Evolutionary conservation across 2,888 invertebrate genomes (phyloP), one percentile per base, ranked within the genome.

Genomic region (Eilema griseolum): DNA sequence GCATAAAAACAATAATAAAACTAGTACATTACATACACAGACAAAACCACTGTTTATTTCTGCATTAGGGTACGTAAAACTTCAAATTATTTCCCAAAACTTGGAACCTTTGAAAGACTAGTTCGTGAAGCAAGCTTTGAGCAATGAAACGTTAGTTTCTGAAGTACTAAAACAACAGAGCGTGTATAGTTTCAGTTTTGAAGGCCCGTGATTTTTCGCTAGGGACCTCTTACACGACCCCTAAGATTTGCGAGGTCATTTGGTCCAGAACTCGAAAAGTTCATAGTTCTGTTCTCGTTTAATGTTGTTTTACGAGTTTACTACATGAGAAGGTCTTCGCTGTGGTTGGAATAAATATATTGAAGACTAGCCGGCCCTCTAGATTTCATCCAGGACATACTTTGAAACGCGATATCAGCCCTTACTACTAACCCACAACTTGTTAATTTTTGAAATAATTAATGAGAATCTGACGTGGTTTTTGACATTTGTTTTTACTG

Each of bases 111-210:
- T 61, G 37, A 31, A 56, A 65, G n/a, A 62, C 56, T 37, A 65
- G 57, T 72, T 66, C 67, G 70, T 20, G 64, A 69, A 71, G 66
- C 33, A 12, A 2, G 37, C 28, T 46, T 70, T 56, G 52, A 59
- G 63, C 70, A 78, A 74, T 71, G 67, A 73, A 70, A 61, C 61
- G 52, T 75, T 70, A 56, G 70, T 70, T 65, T 57, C 46, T 5
- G 33, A 70, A 74, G 64, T 70, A 69, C 59, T 69, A 67, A 70
- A 70, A 67, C 70, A 69, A 66, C 61, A 61, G n/a, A 52, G 33
- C 60, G 67, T 68, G 26, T 66, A 56, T 67, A 68, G 64, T 71
- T 73, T 73, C 41, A 63, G 65, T 70, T 73, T 67, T 66, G 57
- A 72, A 74, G 60, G 61, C 26, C 37, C 14, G 33, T 72, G 61